Conservation (phyloP, 2,113 vertebrate species). For the Salvelinus sp. region DNA sequence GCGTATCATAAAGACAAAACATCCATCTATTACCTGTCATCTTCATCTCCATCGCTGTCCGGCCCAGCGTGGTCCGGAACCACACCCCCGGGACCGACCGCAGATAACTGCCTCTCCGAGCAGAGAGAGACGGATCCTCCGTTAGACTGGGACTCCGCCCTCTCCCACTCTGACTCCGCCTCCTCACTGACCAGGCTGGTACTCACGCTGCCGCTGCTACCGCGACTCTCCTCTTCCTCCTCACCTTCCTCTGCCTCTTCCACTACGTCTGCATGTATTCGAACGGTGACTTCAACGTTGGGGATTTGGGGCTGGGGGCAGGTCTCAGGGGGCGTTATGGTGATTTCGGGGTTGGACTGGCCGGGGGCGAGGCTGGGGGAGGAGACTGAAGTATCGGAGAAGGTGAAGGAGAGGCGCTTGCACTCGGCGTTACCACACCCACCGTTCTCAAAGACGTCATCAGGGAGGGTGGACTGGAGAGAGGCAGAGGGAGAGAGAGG, state of each 20-base stretch:
- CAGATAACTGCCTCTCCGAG: slow-evolving; percentile 59
- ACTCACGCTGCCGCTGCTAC: slow-evolving; percentile 53
- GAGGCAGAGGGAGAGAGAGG: too few relatives aligned
- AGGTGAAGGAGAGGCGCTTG: slow-evolving; percentile 87
- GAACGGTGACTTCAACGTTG: background rate
- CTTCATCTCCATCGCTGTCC: slow-evolving; percentile 76
- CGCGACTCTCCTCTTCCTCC: slow-evolving; percentile 53
- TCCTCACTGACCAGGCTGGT: slow-evolving; percentile 61
- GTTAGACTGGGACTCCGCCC: slow-evolving; percentile 60
- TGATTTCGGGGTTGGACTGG: slow-evolving; percentile 85
- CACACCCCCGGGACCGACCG: slow-evolving; percentile 60
- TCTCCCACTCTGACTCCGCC: slow-evolving; percentile 71
- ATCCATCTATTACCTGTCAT: too few relatives aligned
- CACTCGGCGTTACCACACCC: slow-evolving; percentile 76
- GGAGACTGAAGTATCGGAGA: slow-evolving; percentile 79
- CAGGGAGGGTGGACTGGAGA: slow-evolving; percentile 83
- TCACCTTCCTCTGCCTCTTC: slow-evolving; percentile 56
- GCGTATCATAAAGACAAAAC: too few relatives aligned
- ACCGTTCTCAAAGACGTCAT: slow-evolving; percentile 87
- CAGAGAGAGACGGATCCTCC: slow-evolving; percentile 49
- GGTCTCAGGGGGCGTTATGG: slow-evolving; percentile 76
- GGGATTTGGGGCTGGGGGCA: slow-evolving; percentile 54
- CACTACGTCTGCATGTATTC: slow-evolving; percentile 27
- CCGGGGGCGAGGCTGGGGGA: slow-evolving; percentile 57
- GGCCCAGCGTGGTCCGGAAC: slow-evolving; percentile 75